Conservation (phyloP, 2,113 vertebrate genomes). For the Grammomys surdaster region DNA sequence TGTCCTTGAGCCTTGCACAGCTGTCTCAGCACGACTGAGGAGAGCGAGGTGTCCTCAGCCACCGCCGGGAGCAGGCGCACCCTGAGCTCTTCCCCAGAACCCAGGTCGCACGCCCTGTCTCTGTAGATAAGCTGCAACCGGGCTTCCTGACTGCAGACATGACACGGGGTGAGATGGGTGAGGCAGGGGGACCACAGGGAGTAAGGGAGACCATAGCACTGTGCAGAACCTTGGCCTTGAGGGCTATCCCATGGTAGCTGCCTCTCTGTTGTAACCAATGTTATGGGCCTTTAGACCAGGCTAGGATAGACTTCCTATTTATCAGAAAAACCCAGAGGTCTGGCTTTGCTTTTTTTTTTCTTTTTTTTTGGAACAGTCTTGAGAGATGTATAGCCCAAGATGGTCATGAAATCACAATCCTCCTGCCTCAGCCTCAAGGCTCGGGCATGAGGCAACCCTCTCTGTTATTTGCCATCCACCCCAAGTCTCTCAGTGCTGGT, state of each 20-base stretch:
- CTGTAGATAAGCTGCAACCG: not conserved
- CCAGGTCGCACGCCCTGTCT: not conserved
- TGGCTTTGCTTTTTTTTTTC: not conserved
- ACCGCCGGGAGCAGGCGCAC: not conserved
- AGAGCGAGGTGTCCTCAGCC: not conserved
- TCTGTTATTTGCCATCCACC: too few species aligned
- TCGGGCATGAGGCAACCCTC: too few species aligned
- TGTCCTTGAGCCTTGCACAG: not conserved
- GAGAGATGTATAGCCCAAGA: not conserved
- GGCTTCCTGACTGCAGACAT: not conserved
- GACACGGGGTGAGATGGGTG: not conserved
- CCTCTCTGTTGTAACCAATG: not conserved
- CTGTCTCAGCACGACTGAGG: not conserved
- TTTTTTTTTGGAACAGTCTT: not conserved
- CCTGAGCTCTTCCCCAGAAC: fast-evolving
- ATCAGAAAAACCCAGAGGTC: not conserved
- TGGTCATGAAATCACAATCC: not conserved
- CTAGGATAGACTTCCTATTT: not conserved
- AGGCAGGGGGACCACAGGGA: fast-evolving
- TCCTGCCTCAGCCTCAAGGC: not conserved
- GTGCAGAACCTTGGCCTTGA: fast-evolving
- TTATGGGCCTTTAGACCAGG: not conserved
- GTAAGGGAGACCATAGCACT: not conserved
- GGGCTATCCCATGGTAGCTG: not conserved
- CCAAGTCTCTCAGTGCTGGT: not conserved